Evolutionary conservation across 2,888 invertebrate genomes (phyloP).

Genomic region (Mallateleia sp.): DNA sequence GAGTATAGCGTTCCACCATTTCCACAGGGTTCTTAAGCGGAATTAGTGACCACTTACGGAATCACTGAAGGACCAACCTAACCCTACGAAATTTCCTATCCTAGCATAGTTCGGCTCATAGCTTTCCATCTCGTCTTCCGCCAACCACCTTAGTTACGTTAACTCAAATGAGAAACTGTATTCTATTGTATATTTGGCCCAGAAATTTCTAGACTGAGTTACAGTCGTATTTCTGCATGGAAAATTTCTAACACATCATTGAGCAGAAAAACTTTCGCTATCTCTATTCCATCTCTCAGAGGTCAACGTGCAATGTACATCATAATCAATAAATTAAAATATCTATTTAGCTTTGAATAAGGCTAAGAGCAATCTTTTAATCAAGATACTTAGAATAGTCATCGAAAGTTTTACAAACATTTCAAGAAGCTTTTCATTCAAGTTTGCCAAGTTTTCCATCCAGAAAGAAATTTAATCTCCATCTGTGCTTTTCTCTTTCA

Average conservation of each 20-base stretch:
- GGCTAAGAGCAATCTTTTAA: constrained; percentile 43
- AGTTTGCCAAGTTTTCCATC: constrained; percentile 62
- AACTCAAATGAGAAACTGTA: constrained; percentile 71
- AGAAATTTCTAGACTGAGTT: constrained; percentile 75
- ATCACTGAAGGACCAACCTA: constrained; percentile 85
- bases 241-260: constrained; percentile 21
- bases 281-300: background rate
- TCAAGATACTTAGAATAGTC: constrained; percentile 57
- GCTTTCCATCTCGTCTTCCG: constrained; percentile 82
- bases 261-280: background rate
- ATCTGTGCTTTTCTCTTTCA: constrained; percentile 61
- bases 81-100: constrained; percentile 84
- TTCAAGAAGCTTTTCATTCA: constrained; percentile 55
- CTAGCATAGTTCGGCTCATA: constrained; percentile 81
- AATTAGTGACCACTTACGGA: constrained; percentile 88
- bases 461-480: constrained; percentile 65
- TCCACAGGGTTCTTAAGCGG: constrained; percentile 86
- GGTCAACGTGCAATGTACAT: background rate
- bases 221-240: constrained; percentile 15
- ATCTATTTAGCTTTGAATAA: constrained; percentile 23
- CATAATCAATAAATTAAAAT: constrained; percentile 10
- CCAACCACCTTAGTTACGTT: constrained; percentile 67
- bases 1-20: constrained; percentile 85
- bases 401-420: constrained; percentile 58
- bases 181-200: constrained; percentile 56